These are phyloP conservation scores for Cheilinus undulatus DNA, from an alignment of 2,113 vertebrate species.

Conservation along the genomic window DNA sequence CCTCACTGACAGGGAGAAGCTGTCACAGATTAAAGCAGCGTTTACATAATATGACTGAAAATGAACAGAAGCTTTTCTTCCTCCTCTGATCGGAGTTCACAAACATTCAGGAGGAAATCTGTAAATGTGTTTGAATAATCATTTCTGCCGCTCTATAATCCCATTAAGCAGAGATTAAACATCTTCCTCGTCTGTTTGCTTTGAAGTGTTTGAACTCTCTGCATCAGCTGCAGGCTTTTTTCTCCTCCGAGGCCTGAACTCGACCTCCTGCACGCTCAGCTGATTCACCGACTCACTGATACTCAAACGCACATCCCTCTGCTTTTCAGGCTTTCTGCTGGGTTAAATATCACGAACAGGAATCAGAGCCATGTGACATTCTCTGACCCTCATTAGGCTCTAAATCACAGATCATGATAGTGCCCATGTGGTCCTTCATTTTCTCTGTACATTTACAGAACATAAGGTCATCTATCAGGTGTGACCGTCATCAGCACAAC, in stretches of 20 bases:
- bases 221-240: constrained; percentile 26
- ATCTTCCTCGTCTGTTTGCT: constrained; percentile 46
- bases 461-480: no score
- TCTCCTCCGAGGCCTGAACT: constrained; percentile 11
- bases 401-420: no score
- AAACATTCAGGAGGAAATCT: constrained; percentile 6
- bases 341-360: background rate
- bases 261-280: constrained; percentile 8
- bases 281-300: background rate
- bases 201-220: constrained; percentile 63
- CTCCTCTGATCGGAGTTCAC: constrained; percentile 2
- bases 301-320: background rate
- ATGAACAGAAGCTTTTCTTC: background rate
- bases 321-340: background rate
- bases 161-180: constrained; percentile 57
- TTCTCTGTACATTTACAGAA: no score
- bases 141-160: constrained; percentile 53
- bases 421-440: no score
- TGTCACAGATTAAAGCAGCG: constrained; percentile 51
- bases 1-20: constrained; percentile 58
- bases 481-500: no score
- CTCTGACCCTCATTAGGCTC: background rate
- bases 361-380: background rate
- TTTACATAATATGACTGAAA: constrained; percentile 62
- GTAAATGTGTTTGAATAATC: constrained; percentile 53